These are phyloP conservation scores for Dunckerocampus dactyliophorus DNA, from an alignment of 2,113 vertebrate genomes.

Conservation along the genomic window DNA sequence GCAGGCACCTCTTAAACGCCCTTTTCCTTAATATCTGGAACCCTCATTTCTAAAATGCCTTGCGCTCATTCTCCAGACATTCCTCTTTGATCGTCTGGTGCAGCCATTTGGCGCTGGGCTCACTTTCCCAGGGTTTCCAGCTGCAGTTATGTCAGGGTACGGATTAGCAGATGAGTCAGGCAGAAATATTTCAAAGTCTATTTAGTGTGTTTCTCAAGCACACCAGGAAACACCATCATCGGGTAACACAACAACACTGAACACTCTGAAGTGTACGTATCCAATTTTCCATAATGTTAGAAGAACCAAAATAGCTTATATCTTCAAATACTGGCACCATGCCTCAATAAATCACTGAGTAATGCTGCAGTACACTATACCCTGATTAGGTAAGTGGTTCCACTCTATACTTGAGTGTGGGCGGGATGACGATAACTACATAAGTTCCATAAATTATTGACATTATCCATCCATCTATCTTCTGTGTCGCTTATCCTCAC, in stretches of 20 bases:
- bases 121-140: constrained; percentile 62
- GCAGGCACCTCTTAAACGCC: constrained; percentile 40
- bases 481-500: too few species aligned
- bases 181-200: constrained; percentile 1
- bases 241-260: not conserved
- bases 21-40: constrained; percentile 33
- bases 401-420: too few species aligned
- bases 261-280: not conserved
- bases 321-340: too few species aligned
- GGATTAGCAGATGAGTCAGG: not conserved
- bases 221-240: not conserved
- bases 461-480: too few species aligned
- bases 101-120: constrained; percentile 56
- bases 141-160: constrained; percentile 36
- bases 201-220: not conserved
- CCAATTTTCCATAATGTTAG: not conserved
- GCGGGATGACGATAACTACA: too few species aligned
- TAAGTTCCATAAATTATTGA: too few species aligned
- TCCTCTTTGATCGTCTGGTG: constrained; percentile 59
- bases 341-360: too few species aligned
- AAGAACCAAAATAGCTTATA: not conserved
- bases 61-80: constrained; percentile 62
- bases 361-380: too few species aligned
- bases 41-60: constrained; percentile 53
- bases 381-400: too few species aligned